Evolutionary conservation across 2,113 vertebrate genomes (phyloP).

Genomic region (Oriolus oriolus): DNA sequence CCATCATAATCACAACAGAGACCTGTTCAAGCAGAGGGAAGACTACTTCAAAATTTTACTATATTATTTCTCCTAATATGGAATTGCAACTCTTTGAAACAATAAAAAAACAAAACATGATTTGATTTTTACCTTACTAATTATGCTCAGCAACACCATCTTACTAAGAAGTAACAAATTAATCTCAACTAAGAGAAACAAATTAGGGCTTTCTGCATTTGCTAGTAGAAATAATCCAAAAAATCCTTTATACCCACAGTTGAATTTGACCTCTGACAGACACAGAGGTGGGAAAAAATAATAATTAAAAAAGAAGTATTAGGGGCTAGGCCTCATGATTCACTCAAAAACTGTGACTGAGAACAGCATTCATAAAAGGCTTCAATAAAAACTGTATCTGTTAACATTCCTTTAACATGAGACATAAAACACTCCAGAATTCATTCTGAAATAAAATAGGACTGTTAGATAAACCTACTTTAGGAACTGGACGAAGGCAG

Average conservation of each 20-base stretch:
- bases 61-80: background rate
- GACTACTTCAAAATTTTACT: background rate
- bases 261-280: background rate
- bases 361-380: background rate
- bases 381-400: background rate
- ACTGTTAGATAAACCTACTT: background rate
- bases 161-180: background rate
- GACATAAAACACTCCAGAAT: background rate
- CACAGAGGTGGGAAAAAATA: fast-evolving
- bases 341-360: background rate
- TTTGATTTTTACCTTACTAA: background rate
- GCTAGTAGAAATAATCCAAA: background rate
- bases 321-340: background rate
- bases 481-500: background rate
- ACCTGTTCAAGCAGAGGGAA: background rate
- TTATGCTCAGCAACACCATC: background rate
- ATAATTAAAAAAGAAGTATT: background rate
- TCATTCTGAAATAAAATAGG: background rate
- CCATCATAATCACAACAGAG: background rate
- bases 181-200: background rate
- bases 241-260: background rate
- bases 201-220: background rate
- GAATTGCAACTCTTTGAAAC: background rate
- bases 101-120: background rate
- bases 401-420: slow-evolving; percentile 15